Conservation (phyloP, 2,888 invertebrate species). For the Arrhopalites spinosus region DNA sequence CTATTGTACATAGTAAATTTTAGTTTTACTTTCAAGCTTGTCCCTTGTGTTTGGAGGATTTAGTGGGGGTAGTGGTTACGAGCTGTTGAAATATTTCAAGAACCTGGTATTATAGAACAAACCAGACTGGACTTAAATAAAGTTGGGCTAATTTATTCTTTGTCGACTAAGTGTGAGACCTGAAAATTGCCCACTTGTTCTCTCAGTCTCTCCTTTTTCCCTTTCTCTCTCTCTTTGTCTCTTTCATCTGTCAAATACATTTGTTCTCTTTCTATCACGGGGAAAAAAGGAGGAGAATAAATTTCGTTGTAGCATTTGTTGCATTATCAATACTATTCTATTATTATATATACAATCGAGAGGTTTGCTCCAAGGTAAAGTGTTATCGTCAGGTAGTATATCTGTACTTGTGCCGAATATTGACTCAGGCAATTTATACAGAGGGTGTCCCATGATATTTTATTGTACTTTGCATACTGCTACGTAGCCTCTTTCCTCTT, state of each 20-base stretch:
- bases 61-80: not conserved
- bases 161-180: not conserved
- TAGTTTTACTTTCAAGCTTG: not conserved
- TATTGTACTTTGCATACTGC: too few species aligned
- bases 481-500: too few species aligned
- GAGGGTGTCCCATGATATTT: too few species aligned
- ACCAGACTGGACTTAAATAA: constrained; percentile 4
- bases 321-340: too few species aligned
- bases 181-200: not conserved
- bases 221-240: not conserved
- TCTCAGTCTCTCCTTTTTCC: not conserved
- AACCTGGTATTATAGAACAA: too few species aligned
- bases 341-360: too few species aligned
- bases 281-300: too few species aligned
- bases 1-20: not conserved
- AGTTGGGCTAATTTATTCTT: not conserved
- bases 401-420: too few species aligned
- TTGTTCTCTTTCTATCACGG: not conserved
- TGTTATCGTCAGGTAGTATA: too few species aligned
- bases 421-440: too few species aligned
- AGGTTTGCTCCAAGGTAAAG: too few species aligned
- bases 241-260: constrained; percentile 1
- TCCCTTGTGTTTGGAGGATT: not conserved
- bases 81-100: not conserved
- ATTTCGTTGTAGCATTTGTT: too few species aligned